Conservation (phyloP, 2,888 invertebrate genomes). For the Atethmia centrago region DNA sequence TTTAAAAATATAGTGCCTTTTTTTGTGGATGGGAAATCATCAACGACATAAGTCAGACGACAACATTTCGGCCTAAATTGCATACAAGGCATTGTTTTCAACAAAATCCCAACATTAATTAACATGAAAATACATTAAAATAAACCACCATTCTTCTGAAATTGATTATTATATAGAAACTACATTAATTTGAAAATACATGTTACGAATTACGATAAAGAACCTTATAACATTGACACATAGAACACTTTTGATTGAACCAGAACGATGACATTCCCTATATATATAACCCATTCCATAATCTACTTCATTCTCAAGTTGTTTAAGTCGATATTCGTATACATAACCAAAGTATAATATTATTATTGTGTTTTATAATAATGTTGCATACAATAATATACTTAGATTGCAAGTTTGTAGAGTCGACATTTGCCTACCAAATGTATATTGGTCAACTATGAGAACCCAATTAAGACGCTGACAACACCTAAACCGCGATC, state of each 20-base stretch:
- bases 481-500: too few species aligned
- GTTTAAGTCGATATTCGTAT: background rate
- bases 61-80: background rate
- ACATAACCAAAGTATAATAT: background rate
- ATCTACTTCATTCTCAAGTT: background rate
- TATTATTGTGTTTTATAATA: background rate
- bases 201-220: background rate
- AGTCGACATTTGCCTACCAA: background rate
- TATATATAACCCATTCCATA: background rate
- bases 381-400: background rate
- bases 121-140: background rate
- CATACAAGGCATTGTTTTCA: background rate
- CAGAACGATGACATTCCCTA: background rate
- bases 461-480: background rate
- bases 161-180: constrained; percentile 12
- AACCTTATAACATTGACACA: too few species aligned
- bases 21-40: too few species aligned
- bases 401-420: background rate
- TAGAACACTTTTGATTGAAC: constrained; percentile 4
- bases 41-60: too few species aligned
- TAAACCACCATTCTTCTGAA: constrained; percentile 11
- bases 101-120: background rate
- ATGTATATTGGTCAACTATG: background rate
- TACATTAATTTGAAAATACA: background rate
- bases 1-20: too few species aligned